These are phyloP conservation scores for Argyresthia goedartella DNA, from an alignment of 2,888 invertebrate species.

Conservation along the genomic window DNA sequence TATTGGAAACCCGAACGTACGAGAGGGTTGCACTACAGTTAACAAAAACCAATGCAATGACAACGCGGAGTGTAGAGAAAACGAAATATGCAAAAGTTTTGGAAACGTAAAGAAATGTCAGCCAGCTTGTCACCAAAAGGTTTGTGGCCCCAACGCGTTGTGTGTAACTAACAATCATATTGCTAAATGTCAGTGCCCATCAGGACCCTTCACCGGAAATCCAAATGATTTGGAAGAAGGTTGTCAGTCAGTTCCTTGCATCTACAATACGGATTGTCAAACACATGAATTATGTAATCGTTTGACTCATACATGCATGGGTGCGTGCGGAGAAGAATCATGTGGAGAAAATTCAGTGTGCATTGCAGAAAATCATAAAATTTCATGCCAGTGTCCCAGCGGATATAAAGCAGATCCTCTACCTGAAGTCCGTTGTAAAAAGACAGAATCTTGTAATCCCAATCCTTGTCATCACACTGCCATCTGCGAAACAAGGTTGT, in stretches of 20 bases:
- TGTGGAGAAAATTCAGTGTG: slow-evolving; percentile 92
- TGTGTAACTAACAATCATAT: slow-evolving; percentile 92
- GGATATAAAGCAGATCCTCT: slow-evolving; percentile 86
- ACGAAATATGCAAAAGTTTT: slow-evolving; percentile 79
- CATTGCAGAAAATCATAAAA: slow-evolving; percentile 85
- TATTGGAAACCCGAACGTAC: slow-evolving; percentile 90
- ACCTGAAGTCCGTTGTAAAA: slow-evolving; percentile 85
- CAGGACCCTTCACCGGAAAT: slow-evolving; percentile 88
- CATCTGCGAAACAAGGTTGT: slow-evolving; percentile 77
- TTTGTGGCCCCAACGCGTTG: slow-evolving; percentile 88
- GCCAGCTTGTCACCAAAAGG: slow-evolving; percentile 81
- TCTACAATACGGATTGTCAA: slow-evolving; percentile 88
- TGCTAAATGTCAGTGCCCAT: slow-evolving; percentile 90
- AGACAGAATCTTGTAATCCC: slow-evolving; percentile 78
- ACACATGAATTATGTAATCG: slow-evolving; percentile 85
- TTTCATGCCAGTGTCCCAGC: slow-evolving; percentile 87
- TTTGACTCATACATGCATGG: slow-evolving; percentile 83
- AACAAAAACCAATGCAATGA: slow-evolving; percentile 82
- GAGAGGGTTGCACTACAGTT: slow-evolving; percentile 84
- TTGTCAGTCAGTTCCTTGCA: slow-evolving; percentile 85
- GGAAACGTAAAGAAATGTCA: slow-evolving; percentile 76
- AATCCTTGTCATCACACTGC: slow-evolving; percentile 88
- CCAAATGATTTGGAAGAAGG: slow-evolving; percentile 82
- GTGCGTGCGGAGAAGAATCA: slow-evolving; percentile 84
- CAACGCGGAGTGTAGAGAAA: slow-evolving; percentile 87